Base-by-base conservation (phyloP, 30 jellyfish, hydroid and myxozoan species). In the Cassiopea andromeda region DNA sequence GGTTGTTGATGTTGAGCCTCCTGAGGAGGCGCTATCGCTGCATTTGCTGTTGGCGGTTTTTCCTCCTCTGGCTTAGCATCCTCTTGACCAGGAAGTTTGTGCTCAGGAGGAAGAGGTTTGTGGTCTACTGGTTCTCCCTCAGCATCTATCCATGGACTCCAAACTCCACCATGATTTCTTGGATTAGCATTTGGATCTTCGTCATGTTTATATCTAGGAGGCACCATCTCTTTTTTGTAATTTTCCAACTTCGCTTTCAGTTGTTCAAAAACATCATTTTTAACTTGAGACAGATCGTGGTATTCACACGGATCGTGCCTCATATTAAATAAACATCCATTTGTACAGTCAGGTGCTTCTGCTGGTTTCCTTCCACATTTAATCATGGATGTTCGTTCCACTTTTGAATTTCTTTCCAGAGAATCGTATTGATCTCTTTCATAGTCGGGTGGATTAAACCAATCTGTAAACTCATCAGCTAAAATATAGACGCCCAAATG, bases 91-190 rank as follows among this genome's bases (percentile, higher is more conserved):
- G 93, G 93, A 5, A 85, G 74, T 43, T 68, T 77, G 60, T 61
- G 70, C 15, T 60, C 89, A 4, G 81, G 83, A 48, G 94, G 75
- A 1, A 87, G 81, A 1, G 94, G 94, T 87, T 76, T 87, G 49
- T 87, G 94, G 54, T 64, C 94, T 1, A 87, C 94, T 38, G 94
- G 89, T 46, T 64, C 81, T 1, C 94, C 94, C 47, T 69, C 60
- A 13, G 71, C 77, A 27, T 88, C 95, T 12, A 88, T 45, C 98
- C 98, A 94, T 16, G 98, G 97, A 43, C 78, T 78, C 98, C 98
- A 94, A n/a, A 90, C 94, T 14, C 98, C 98, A 10, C 92, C 93
- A 79, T 91, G 92, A 18, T 74, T 80, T 75, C 94, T 81, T 0
- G 98, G 98, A 75, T 94, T 84, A 0, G 97, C 89, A 48, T 83